Evolutionary conservation across 1,140 invertebrate species (phyloP), one percentile per base, ranked within the genome.

Genomic region (Saccostrea echinata): DNA sequence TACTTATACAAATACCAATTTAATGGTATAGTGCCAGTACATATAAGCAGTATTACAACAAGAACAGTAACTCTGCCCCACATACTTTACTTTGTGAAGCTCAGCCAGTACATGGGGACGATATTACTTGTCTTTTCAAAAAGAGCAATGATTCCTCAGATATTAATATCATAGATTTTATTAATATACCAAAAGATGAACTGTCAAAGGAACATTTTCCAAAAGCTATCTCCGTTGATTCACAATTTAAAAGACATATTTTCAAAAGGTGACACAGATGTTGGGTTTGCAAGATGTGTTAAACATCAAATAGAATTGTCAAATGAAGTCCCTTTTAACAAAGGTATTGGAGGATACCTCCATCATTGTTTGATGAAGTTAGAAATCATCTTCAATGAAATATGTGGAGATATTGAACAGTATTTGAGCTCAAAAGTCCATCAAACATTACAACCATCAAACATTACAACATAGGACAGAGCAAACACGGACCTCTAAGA

Each of bases 321-420:
- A 68, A 27, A 68, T 68, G 21, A 21, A 68, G 27, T 27, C 27
- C 61, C 82, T n/a, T 84, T 84, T 51, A 84, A 33, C 82, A 84
- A 51, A 21, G 35, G 13, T 53, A 8, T 30, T 6, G 82, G 13
- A 43, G 51, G n/a, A 84, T 84, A 24, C 82, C 82, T n/a, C 82
- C 82, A 21, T 55, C 82, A 16, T 52, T 84, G 82, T 52, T 84
- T 84, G 52, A 43, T 13, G 82, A 84, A 51, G 82, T 84, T 21
- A 21, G 82, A n/a, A 33, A 84, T n/a, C 82, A 88, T 24, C 18
- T 87, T 18, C 68, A 87, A 27, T 33, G 84, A 64, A n/a, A n/a
- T n/a, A n/a, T n/a, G n/a, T n/a, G n/a, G n/a, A n/a, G n/a, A n/a
- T n/a, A n/a, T n/a, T n/a, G n/a, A n/a, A n/a, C n/a, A n/a, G n/a